Evolutionary conservation across 2,113 vertebrate genomes (phyloP).

Genomic region (Oceanodroma tethys): DNA sequence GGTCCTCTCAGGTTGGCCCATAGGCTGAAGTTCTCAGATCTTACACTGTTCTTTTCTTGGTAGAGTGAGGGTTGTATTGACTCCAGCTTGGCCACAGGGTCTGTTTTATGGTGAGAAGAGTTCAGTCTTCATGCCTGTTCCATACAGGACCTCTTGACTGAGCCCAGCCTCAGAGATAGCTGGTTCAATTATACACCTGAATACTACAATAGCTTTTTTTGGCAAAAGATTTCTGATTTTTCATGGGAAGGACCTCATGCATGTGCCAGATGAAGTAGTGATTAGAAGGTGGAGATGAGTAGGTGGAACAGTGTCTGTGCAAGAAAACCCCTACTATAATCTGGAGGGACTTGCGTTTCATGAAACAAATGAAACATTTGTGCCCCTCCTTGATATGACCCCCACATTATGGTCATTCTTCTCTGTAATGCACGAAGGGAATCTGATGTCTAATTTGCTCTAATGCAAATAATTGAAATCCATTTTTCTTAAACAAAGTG

Average conservation of each 20-base stretch:
- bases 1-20: background rate
- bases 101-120: background rate
- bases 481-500: background rate
- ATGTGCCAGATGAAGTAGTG: background rate
- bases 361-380: background rate
- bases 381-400: background rate
- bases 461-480: background rate
- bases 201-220: background rate
- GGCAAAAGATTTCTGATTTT: background rate
- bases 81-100: background rate
- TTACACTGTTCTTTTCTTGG: background rate
- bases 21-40: background rate
- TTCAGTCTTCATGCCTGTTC: background rate
- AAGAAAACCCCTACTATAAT: background rate
- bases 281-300: background rate
- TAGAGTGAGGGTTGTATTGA: background rate
- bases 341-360: background rate
- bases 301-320: background rate
- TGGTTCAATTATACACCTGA: background rate
- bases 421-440: background rate
- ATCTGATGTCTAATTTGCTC: background rate
- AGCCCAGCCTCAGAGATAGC: background rate
- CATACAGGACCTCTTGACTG: background rate
- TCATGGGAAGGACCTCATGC: background rate
- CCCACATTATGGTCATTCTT: background rate